Evolutionary conservation across 2,888 invertebrate species (phyloP).

Genomic region (Ichneumon xanthorius): DNA sequence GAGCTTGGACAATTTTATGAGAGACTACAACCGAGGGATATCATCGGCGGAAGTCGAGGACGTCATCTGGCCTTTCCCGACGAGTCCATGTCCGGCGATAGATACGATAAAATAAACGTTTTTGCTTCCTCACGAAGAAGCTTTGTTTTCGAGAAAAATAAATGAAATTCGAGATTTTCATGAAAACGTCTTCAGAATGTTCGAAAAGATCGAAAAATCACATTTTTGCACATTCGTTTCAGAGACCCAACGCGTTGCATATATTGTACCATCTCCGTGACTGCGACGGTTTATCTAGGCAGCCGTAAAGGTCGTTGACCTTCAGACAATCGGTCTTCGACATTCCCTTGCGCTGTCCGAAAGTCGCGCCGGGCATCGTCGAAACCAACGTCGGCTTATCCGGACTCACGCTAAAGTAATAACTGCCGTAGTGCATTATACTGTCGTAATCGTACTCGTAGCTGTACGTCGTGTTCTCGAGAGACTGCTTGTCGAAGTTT

Average conservation of each 20-base stretch:
- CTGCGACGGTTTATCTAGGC: constrained; percentile 85
- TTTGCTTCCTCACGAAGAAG: too few species aligned
- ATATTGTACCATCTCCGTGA: constrained; percentile 86
- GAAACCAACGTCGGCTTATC: constrained; percentile 88
- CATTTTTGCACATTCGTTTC: constrained; percentile 55
- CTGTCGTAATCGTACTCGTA: constrained; percentile 92
- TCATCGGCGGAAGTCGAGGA: constrained; percentile 53
- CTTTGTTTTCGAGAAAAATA: neutral
- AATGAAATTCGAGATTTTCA: neutral
- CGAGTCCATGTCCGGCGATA: neutral
- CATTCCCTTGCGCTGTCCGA: constrained; percentile 88
- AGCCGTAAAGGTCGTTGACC: constrained; percentile 89
- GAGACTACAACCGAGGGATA: constrained; percentile 62
- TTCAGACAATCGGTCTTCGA: constrained; percentile 90
- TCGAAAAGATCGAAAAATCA: too few species aligned
- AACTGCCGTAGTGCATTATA: constrained; percentile 92
- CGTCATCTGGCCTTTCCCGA: constrained; percentile 67
- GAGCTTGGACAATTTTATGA: constrained; percentile 61
- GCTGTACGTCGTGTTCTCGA: constrained; percentile 88
- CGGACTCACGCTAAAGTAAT: constrained; percentile 88
- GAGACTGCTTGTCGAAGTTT: constrained; percentile 89
- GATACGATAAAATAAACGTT: neutral
- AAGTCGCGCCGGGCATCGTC: constrained; percentile 86
- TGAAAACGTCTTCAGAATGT: too few species aligned
- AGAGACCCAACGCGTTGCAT: constrained; percentile 86